Evolutionary conservation across 2,797 vertebrate species (phyloP), one percentile per base, ranked within the genome.

Genomic region (Catharus ustulatus): DNA sequence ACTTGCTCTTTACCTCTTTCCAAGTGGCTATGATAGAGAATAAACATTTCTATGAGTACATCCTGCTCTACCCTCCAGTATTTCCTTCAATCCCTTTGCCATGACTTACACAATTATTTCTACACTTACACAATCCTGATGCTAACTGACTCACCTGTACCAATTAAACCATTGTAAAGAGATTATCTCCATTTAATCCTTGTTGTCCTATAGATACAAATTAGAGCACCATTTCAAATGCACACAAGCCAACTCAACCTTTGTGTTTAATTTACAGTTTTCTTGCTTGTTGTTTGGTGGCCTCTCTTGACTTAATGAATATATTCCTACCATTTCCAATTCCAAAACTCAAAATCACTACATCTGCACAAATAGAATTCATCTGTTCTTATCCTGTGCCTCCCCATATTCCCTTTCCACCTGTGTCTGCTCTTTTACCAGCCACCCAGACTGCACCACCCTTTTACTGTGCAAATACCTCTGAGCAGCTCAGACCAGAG

Each of bases 101-200:
- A 54, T 71, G 68, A 77, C 63, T 92, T 89, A 89, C 90, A 88
- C 87, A 96, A 95, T 94, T 93, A 96, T 91, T 95, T 91, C 95
- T 89, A 90, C 62, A 85, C 93, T 93, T 92, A 87, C 0, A 74
- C 63, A 80, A 80, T 93, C 68, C 67, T 6, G 23, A 68, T 85
- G 75, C 63, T 85, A 87, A 82, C 78, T 93, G 89, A 95, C 54
- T 96, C 94, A 95, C 94, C 94, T 88, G 61, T 69, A 74, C 46
- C 1, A 27, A 93, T 88, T 90, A 93, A 91, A 80, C 79, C 42
- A 90, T 66, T 80, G 72, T 87, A 91, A 97, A 94, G 75, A 46
- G 91, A 94, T 96, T 94, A 94, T 69, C 71, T 77, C 49, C 29
- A 64, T 76, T 82, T 96, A 96, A 96, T 96, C 88, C 91, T 80